Evolutionary conservation across 2,888 invertebrate species (phyloP).

Genomic region (Zaprionus obscuricornis): DNA sequence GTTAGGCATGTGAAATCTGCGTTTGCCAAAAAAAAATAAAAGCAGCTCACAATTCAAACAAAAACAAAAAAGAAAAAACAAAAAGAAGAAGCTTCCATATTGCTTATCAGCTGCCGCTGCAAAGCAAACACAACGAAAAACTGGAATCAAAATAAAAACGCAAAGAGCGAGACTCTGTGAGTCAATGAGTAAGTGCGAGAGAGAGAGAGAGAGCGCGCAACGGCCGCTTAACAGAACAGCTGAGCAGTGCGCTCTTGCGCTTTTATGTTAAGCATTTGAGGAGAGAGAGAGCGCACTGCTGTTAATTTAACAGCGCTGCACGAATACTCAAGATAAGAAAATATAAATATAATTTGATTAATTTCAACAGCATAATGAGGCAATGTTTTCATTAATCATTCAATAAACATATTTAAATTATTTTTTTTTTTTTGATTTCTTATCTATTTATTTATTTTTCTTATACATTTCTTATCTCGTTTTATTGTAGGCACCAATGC

Average conservation of each 20-base stretch:
- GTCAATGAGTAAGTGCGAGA: conserved; percentile 1
- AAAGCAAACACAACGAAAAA: conserved; percentile 59
- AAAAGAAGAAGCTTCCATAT: conserved; percentile 39
- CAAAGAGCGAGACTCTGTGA: conserved; percentile 23
- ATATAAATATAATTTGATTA: too few species aligned
- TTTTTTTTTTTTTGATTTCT: too few species aligned
- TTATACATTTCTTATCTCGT: too few species aligned
- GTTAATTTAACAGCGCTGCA: conserved; percentile 11
- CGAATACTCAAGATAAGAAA: too few species aligned
- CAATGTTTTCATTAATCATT: too few species aligned
- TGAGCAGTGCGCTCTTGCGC: conserved; percentile 24
- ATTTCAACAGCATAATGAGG: too few species aligned
- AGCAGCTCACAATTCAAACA: too few species aligned
- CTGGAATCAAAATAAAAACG: conserved; percentile 71
- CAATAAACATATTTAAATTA: too few species aligned
- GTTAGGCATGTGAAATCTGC: conserved; percentile 54
- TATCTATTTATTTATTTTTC: too few species aligned
- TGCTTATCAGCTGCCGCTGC: conserved; percentile 54
- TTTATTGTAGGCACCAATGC: too few species aligned
- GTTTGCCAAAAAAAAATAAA: conserved; percentile 19
- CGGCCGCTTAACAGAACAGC: conserved; percentile 26
- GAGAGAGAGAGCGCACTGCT: conserved; percentile 11
- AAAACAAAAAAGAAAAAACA: conserved; percentile 12
- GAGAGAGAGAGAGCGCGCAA: conserved; percentile 1
- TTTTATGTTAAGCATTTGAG: conserved; percentile 30